Evolutionary conservation across 2,113 vertebrate genomes (phyloP).

Genomic region (Calypte anna): DNA sequence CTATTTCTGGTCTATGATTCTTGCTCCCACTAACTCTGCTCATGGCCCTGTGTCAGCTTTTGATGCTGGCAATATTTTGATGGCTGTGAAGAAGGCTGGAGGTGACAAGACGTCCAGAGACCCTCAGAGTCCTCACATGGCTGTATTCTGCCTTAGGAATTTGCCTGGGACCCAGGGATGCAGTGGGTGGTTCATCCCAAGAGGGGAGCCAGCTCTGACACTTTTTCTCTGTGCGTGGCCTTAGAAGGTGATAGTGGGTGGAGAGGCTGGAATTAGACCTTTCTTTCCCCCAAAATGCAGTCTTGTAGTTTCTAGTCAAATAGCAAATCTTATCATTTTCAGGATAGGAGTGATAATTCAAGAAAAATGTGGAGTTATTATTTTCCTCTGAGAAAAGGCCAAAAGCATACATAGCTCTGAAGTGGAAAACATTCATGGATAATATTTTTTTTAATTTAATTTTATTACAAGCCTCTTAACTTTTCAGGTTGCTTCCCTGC

Average conservation of each 20-base stretch:
- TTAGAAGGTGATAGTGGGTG: background rate
- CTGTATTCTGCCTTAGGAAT: background rate
- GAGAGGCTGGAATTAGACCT: background rate
- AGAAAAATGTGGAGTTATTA: background rate
- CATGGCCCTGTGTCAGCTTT: accelerated
- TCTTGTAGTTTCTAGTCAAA: background rate
- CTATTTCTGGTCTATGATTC: no score
- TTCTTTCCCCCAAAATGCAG: accelerated
- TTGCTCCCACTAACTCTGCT: background rate
- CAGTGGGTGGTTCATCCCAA: background rate
- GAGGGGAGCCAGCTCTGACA: background rate
- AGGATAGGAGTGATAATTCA: background rate
- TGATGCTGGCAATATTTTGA: background rate
- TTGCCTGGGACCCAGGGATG: background rate
- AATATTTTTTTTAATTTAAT: background rate
- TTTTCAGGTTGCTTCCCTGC: background rate
- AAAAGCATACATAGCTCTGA: background rate
- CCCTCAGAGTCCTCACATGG: background rate
- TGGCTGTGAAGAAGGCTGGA: background rate
- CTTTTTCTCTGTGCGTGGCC: background rate
- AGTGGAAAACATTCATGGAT: background rate
- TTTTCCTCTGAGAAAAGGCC: background rate
- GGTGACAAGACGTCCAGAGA: background rate
- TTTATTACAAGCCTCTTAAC: background rate
- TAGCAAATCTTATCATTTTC: background rate